These are phyloP conservation scores for Tiphia femorata DNA, from an alignment of 2,888 invertebrate genomes.

Conservation along the genomic window DNA sequence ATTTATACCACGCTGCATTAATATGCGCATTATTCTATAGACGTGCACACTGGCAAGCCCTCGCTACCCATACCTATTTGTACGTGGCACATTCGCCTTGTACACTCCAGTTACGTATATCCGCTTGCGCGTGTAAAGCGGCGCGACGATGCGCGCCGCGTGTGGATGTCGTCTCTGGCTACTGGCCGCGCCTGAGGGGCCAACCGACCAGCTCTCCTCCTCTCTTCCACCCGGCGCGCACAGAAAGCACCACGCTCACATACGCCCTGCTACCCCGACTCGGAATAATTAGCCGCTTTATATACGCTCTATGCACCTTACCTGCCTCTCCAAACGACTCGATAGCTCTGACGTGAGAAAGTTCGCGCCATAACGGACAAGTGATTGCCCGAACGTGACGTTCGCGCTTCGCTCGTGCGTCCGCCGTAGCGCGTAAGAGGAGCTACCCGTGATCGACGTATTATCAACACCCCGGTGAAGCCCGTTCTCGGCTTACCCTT, in stretches of 20 bases:
- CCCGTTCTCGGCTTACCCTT: too few species aligned
- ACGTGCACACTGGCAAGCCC: not conserved
- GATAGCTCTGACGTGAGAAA: slow-evolving; percentile 20
- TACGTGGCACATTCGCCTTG: not conserved
- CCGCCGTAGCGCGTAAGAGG: slow-evolving; percentile 40
- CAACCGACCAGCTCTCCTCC: too few species aligned
- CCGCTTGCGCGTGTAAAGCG: not conserved
- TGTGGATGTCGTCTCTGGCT: too few species aligned
- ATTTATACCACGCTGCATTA: slow-evolving; percentile 39
- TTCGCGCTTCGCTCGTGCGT: slow-evolving; percentile 24
- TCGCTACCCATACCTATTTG: not conserved
- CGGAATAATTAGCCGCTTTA: slow-evolving; percentile 36
- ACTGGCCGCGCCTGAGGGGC: too few species aligned
- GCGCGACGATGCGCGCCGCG: too few species aligned
- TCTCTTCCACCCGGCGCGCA: too few species aligned
- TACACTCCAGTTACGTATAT: too few species aligned
- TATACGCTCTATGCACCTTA: slow-evolving; percentile 27
- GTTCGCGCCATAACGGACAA: not conserved
- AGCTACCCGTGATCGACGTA: too few species aligned
- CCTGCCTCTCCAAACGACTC: too few species aligned
- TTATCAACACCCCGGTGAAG: too few species aligned
- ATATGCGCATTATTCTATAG: slow-evolving; percentile 33
- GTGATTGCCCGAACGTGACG: not conserved
- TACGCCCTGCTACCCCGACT: slow-evolving; percentile 8
- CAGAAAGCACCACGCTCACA: not conserved